phyloP scores from a whole-genome alignment of 2,113 vertebrate species.

The Tyto alba region DNA sequence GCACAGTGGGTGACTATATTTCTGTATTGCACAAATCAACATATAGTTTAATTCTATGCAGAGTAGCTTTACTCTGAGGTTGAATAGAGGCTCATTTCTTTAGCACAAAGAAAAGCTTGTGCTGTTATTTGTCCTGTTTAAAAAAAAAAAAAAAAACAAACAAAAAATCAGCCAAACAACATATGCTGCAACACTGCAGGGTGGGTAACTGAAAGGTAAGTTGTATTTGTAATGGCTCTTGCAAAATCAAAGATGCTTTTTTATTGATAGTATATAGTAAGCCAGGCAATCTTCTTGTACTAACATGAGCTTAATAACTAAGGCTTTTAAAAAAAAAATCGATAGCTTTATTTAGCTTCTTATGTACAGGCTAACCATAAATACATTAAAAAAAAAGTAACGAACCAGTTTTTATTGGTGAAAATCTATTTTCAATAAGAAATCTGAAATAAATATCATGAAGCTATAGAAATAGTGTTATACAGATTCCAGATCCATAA shows the following conservation, averaged over 20 bases:
- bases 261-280: background rate
- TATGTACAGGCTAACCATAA: background rate
- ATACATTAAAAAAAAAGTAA: too few relatives aligned
- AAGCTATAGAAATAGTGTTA: background rate
- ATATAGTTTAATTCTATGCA: background rate
- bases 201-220: background rate
- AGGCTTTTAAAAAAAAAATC: background rate
- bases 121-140: background rate
- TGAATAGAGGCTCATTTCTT: background rate
- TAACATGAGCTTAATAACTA: background rate
- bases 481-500: background rate
- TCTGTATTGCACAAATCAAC: background rate
- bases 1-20: background rate
- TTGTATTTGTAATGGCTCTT: background rate
- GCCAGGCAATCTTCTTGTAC: background rate
- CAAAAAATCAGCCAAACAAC: background rate
- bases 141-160: background rate
- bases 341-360: background rate
- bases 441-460: background rate
- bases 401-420: background rate
- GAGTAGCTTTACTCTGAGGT: background rate
- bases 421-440: background rate
- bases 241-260: background rate
- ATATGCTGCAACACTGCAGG: background rate
- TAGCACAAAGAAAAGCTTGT: background rate